Conservation (phyloP, 2,797 vertebrate genomes). For the Diplodus sargus region DNA sequence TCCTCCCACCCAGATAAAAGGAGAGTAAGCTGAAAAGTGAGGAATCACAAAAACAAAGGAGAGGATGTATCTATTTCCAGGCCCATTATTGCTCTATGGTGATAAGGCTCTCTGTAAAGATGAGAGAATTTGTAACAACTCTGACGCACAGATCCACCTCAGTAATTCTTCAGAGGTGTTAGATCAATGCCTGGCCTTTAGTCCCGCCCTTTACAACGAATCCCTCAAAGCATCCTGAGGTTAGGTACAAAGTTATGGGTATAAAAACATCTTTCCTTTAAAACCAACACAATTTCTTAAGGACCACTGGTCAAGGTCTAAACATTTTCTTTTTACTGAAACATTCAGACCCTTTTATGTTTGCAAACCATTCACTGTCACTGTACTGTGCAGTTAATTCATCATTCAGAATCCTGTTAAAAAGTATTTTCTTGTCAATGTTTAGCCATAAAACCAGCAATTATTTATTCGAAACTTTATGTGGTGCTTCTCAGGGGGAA, state of each 20-base stretch:
- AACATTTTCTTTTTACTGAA: background rate
- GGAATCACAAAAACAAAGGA: constrained; percentile 1
- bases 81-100: constrained; percentile 19
- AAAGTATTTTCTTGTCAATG: background rate
- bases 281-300: constrained; percentile 1
- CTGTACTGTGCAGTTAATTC: background rate
- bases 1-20: background rate
- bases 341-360: background rate
- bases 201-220: constrained; percentile 22
- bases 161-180: constrained; percentile 39
- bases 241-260: constrained; percentile 32
- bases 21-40: constrained; percentile 1
- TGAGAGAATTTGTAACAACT: constrained; percentile 29
- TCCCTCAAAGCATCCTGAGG: constrained; percentile 26
- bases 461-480: background rate
- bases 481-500: background rate
- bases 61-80: constrained; percentile 15
- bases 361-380: background rate
- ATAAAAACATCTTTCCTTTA: constrained; percentile 24
- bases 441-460: background rate
- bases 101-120: constrained; percentile 31
- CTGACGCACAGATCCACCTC: constrained; percentile 38
- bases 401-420: background rate
- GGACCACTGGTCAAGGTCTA: constrained; percentile 2
- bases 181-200: constrained; percentile 48